Conservation (phyloP, 2,888 invertebrate species). For the Diabrotica balteata region DNA sequence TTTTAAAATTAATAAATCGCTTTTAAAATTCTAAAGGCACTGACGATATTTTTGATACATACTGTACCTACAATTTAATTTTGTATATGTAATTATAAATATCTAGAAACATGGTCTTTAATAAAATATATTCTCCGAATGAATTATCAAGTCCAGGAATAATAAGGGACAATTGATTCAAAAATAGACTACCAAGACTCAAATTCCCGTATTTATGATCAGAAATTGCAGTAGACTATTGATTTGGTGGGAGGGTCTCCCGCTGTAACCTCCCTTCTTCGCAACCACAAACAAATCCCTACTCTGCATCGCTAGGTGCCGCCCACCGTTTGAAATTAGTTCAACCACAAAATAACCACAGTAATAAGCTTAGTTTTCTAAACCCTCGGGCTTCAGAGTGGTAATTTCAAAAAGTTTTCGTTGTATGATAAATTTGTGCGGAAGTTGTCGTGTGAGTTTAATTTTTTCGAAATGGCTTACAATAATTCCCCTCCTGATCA, state of each 20-base stretch:
- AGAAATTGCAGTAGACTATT: constrained; percentile 31
- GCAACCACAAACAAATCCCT: constrained; percentile 40
- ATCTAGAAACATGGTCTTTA: no score
- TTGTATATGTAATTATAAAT: no score
- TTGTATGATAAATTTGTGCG: constrained; percentile 21
- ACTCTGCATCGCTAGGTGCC: constrained; percentile 34
- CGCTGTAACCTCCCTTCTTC: constrained; percentile 41
- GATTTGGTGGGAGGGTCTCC: constrained; percentile 40
- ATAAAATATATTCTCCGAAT: no score
- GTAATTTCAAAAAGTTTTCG: constrained; percentile 26
- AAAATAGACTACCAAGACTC: constrained; percentile 19
- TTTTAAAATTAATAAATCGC: no score
- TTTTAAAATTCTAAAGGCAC: no score
- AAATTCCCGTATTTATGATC: constrained; percentile 23
- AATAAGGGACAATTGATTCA: constrained; percentile 5
- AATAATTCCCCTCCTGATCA: constrained; percentile 51
- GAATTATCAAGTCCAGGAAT: no score
- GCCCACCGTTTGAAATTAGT: constrained; percentile 42
- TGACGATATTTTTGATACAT: no score
- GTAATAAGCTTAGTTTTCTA: constrained; percentile 39
- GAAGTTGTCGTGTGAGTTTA: constrained; percentile 8
- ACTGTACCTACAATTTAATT: no score
- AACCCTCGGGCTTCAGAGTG: constrained; percentile 39
- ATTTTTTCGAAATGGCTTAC: constrained; percentile 48
- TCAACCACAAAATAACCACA: constrained; percentile 36